Conservation (phyloP, 2,113 vertebrate species). For the Brienomyrus longianalis region DNA sequence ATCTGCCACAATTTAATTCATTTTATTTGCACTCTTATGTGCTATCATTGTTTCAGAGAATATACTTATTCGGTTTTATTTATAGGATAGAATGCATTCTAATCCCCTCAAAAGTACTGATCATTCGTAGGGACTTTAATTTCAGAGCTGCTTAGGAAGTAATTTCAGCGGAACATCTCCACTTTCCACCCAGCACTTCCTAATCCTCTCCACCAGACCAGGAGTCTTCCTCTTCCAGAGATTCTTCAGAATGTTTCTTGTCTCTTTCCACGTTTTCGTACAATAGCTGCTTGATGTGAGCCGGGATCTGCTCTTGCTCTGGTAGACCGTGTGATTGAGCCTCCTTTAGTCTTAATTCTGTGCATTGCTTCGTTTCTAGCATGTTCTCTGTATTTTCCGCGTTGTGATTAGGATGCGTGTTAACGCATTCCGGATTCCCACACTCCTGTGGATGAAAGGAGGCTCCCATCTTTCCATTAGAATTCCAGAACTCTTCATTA, state of each 20-base stretch:
- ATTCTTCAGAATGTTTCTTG: constrained; percentile 50
- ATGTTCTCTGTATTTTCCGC: constrained; percentile 28
- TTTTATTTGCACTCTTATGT: background rate
- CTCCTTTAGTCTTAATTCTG: constrained; percentile 21
- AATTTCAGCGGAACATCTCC: background rate
- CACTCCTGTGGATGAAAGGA: constrained; percentile 36
- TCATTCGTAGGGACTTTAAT: background rate
- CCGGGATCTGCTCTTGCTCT: constrained; percentile 23
- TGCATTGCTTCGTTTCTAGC: constrained; percentile 35
- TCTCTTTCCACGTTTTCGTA: constrained; percentile 25
- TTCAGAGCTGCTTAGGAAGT: background rate
- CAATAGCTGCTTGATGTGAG: constrained; percentile 31
- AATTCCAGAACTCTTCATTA: constrained; percentile 47
- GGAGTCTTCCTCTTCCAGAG: constrained; percentile 49
- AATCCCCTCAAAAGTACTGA: background rate
- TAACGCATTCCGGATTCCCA: constrained; percentile 12
- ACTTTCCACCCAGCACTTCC: background rate
- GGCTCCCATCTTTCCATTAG: constrained; percentile 42
- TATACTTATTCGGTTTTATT: background rate
- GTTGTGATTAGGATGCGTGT: constrained; percentile 31
- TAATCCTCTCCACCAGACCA: constrained; percentile 60
- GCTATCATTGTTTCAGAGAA: background rate
- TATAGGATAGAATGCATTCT: background rate
- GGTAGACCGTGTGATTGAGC: constrained; percentile 12
- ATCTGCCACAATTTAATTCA: background rate